Evolutionary conservation across 2,113 vertebrate species (phyloP).

Genomic region (Crotalus horridus): DNA sequence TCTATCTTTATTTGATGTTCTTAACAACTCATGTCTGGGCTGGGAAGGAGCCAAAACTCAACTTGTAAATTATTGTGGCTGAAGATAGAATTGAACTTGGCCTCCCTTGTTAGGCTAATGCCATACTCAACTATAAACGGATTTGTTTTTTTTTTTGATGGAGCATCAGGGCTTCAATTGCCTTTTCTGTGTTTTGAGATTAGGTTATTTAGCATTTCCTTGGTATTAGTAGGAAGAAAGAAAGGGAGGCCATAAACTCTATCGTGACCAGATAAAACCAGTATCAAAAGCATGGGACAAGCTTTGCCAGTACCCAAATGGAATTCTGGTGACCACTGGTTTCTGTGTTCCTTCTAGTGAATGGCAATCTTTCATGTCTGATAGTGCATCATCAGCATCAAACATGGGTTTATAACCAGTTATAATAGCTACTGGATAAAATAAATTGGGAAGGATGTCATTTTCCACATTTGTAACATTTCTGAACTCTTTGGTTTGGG

Average conservation of each 20-base stretch:
- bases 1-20: not conserved
- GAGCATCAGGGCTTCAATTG: not conserved
- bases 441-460: not conserved
- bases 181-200: not conserved
- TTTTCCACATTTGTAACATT: not conserved
- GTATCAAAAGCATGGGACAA: not conserved
- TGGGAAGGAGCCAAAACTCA: not conserved
- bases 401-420: not conserved
- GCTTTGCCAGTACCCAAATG: not conserved
- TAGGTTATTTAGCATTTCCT: not conserved
- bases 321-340: not conserved
- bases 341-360: not conserved
- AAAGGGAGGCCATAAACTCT: not conserved
- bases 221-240: not conserved
- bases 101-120: not conserved
- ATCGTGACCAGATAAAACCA: not conserved
- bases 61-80: not conserved
- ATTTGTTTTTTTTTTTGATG: not conserved
- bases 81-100: not conserved
- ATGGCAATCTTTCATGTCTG: not conserved
- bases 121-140: not conserved
- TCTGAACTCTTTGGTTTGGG: not conserved
- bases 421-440: not conserved
- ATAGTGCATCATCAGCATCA: not conserved
- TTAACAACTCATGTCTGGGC: not conserved